Percentiles rank a stretch among this genome's conserved stretches.
Evolutionary conservation across 2,113 vertebrate species (phyloP).

Genomic region (Copsychus sechellarum): DNA sequence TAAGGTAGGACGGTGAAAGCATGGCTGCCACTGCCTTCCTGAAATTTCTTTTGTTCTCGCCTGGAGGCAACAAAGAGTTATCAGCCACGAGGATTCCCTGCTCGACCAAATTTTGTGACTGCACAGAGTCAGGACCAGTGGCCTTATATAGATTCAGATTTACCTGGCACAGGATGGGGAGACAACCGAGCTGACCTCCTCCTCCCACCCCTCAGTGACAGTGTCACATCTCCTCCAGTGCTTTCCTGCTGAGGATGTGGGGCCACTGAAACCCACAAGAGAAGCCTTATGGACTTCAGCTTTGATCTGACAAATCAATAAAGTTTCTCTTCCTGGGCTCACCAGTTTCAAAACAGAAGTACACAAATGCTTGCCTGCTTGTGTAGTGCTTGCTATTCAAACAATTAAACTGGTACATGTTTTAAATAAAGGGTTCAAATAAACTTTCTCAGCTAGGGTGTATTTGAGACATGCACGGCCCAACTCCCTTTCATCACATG

Average conservation of each 20-base stretch:
- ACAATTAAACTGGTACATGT: accelerated
- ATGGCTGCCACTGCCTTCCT: neutral
- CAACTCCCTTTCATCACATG: neutral
- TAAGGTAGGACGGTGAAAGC: neutral
- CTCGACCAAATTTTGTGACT: neutral
- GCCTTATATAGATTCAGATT: neutral
- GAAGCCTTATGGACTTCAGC: neutral
- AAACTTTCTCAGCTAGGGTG: neutral
- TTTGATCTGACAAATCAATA: neutral
- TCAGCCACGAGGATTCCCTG: neutral
- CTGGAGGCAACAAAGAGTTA: neutral
- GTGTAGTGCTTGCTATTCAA: neutral
- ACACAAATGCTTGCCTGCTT: neutral
- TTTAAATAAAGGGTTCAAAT: neutral
- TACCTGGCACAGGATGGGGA: neutral
- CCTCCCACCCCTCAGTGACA: neutral
- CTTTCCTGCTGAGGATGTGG: neutral
- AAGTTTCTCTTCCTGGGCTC: neutral
- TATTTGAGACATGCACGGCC: neutral
- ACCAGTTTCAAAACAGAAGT: neutral
- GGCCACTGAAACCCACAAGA: neutral
- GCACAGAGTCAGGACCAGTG: neutral
- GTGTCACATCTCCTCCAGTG: accelerated
- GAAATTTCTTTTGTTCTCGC: neutral
- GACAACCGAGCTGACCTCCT: neutral